Evolutionary conservation across 2,113 vertebrate species (phyloP).

Genomic region (Dermatemys mawii): DNA sequence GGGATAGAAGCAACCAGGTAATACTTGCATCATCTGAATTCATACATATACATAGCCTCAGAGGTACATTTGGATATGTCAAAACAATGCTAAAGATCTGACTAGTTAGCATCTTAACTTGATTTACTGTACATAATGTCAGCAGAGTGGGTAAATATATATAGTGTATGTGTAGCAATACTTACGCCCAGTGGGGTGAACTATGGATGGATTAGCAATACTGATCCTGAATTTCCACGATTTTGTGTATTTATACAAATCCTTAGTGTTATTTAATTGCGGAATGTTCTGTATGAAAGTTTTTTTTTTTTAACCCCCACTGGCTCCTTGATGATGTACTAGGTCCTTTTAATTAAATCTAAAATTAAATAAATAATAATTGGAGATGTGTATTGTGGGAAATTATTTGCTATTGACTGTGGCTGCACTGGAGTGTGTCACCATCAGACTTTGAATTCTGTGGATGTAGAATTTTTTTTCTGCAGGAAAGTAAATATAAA

Average conservation of each 20-base stretch:
- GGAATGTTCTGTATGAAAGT: neutral
- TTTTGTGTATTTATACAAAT: neutral
- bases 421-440: neutral
- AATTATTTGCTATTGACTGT: neutral
- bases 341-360: neutral
- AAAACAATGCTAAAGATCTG: neutral
- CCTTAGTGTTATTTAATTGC: neutral
- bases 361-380: neutral
- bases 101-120: neutral
- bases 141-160: neutral
- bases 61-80: neutral
- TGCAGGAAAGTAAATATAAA: neutral
- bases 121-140: neutral
- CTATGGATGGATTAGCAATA: neutral
- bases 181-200: too few species aligned
- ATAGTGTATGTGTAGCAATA: neutral
- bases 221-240: neutral
- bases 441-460: neutral
- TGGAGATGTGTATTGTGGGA: neutral
- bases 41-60: neutral
- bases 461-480: neutral
- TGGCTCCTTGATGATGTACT: neutral
- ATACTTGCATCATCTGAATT: neutral
- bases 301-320: neutral
- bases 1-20: constrained; percentile 81